Base-by-base conservation (phyloP, 1,140 invertebrate genomes). In the Rhopalosiphum padi region DNA sequence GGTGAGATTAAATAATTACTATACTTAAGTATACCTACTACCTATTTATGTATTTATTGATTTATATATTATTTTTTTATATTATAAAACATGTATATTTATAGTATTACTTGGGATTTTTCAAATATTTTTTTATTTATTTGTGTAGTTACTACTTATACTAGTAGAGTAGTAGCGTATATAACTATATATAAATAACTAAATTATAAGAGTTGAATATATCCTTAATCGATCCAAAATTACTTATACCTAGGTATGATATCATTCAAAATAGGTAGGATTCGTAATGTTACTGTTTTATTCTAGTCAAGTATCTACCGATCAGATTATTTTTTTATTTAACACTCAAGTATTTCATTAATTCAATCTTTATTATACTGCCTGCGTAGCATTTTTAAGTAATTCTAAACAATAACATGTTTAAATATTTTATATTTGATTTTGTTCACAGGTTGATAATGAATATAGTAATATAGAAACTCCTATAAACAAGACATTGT, bases 391-490 rank as follows among this genome's bases (percentile, higher is more conserved):
- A 68, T n/a, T 11, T 68, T 68, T 5, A 68, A 18, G 60, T 30
- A n/a, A 68, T 18, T 68, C 0, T 15, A n/a, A 68, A 68, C 0
- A 68, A 68, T 68, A 15, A n/a, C 0, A 8, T 60, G 9, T 60
- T 68, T 30, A 46, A 87, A 46, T 30, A 87, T 86, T 43, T 88
- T 35, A 22, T n/a, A 35, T 53, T 53, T 90, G 9, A 37, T 55
- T 37, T 90, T 90, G 18, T 90, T 90, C 30, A 60, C 89, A 90
- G 89, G 37, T 60, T 43, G 53, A 90, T 90, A 25, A 60, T 60
- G 53, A 60, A n/a, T 90, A 60, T 60, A 68, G 37, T 43, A 30
- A 55, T 9, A 90, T 60, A 1, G 89, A 60, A 60, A 15, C 41
- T 43, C 53, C 53, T 7, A 60, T 60, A 30, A 60, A 90, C 37